Conservation (phyloP, 2,888 invertebrate genomes). For the Nineta flava region DNA sequence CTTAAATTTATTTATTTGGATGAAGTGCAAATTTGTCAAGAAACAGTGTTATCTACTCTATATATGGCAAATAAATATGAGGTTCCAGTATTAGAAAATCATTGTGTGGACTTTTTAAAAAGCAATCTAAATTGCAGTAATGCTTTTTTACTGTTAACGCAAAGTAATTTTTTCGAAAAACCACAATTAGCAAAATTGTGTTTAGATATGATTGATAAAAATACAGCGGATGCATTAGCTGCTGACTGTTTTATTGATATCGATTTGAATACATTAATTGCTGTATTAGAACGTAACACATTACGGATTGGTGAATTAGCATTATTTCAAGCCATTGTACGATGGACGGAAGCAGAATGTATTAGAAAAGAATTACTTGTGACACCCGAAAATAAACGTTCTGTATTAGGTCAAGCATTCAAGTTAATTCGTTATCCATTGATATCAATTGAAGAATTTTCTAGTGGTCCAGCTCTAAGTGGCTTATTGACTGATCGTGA, state of each 20-base stretch:
- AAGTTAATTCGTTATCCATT: constrained; percentile 63
- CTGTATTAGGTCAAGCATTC: constrained; percentile 51
- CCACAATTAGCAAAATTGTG: constrained; percentile 66
- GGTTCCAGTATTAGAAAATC: constrained; percentile 64
- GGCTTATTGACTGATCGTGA: constrained; percentile 60
- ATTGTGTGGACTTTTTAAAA: constrained; percentile 64
- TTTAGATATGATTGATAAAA: constrained; percentile 68
- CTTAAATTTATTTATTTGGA: constrained; percentile 63
- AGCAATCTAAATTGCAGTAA: constrained; percentile 65
- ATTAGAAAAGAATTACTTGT: constrained; percentile 44
- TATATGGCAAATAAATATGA: constrained; percentile 82
- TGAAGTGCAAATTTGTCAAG: constrained; percentile 68
- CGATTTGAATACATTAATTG: constrained; percentile 60
- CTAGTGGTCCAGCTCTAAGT: constrained; percentile 57
- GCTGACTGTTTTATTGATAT: constrained; percentile 73
- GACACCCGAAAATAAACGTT: constrained; percentile 49
- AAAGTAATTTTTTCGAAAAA: constrained; percentile 68
- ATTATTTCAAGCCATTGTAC: constrained; percentile 55
- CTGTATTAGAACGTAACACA: constrained; percentile 58
- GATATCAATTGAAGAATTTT: constrained; percentile 77
- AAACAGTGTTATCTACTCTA: constrained; percentile 72
- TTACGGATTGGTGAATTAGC: too few relatives aligned
- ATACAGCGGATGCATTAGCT: constrained; percentile 59
- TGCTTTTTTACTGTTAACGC: constrained; percentile 65
- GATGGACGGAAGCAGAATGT: constrained; percentile 65